Evolutionary conservation across 2,888 invertebrate species (phyloP).

Genomic region (Pegoplata infirma): DNA sequence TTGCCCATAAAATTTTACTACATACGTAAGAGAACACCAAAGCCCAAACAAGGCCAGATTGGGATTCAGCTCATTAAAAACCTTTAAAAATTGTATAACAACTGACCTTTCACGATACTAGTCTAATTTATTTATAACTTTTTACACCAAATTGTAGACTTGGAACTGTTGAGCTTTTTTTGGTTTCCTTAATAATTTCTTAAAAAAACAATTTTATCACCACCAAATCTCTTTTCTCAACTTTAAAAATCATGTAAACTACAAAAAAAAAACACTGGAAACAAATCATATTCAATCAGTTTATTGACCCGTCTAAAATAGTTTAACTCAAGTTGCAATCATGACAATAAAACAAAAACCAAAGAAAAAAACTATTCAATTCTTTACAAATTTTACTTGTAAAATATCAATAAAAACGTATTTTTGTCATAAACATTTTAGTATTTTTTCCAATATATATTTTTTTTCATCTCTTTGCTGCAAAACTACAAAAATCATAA

Average conservation of each 20-base stretch:
- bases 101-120: no score
- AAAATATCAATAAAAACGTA: conserved; percentile 63
- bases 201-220: not conserved
- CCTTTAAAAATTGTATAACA: no score
- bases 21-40: no score
- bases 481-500: conserved; percentile 58
- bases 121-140: no score
- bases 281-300: conserved; percentile 34
- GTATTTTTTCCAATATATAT: no score
- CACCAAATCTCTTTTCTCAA: not conserved
- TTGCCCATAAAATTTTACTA: no score
- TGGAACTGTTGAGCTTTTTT: no score
- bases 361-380: conserved; percentile 30
- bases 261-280: not conserved
- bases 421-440: conserved; percentile 63
- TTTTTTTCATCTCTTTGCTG: not conserved
- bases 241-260: conserved; percentile 19
- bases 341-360: conserved; percentile 21
- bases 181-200: no score
- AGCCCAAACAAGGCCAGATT: no score
- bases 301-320: conserved; percentile 55
- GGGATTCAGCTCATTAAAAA: no score
- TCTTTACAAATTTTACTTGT: conserved; percentile 63
- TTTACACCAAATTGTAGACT: no score
- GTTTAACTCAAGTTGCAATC: conserved; percentile 44